A percentile compares a stretch with the other conserved stretches of the same genome.
Conservation (phyloP, 2,888 invertebrate species). For the Parnassius apollo region DNA sequence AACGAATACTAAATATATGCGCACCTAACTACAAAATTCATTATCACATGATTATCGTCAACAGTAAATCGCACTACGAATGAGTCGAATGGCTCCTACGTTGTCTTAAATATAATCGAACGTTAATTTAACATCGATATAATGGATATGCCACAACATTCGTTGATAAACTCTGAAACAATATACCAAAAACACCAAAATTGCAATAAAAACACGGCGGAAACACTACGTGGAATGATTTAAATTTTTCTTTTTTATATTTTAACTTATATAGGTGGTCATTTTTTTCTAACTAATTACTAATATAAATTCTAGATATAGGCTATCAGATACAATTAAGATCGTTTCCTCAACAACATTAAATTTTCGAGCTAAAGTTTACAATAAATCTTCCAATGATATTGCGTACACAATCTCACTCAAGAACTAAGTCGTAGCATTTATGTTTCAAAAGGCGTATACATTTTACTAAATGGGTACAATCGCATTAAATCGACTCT, state of each 20-base stretch:
- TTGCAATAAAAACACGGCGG: constrained; percentile 1
- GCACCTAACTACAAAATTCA: constrained; percentile 26
- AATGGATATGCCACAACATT: constrained; percentile 1
- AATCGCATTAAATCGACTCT: no score
- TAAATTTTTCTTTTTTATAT: neutral
- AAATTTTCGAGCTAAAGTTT: neutral
- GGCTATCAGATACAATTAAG: neutral
- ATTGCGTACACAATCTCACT: no score
- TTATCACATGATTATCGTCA: constrained; percentile 26
- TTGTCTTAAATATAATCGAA: constrained; percentile 20
- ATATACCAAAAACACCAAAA: constrained; percentile 20
- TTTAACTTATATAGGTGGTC: constrained; percentile 21
- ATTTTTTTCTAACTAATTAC: constrained; percentile 13
- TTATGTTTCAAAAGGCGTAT: neutral
- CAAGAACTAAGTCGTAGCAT: no score
- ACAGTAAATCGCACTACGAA: neutral
- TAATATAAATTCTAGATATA: constrained; percentile 14
- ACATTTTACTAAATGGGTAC: neutral
- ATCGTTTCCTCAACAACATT: neutral
- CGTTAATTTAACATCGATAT: constrained; percentile 20
- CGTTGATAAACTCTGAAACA: constrained; percentile 17
- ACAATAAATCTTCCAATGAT: no score
- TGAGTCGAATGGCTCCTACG: constrained; percentile 6
- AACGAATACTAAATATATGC: constrained; percentile 20
- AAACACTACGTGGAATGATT: constrained; percentile 21